Evolutionary conservation across 2,888 invertebrate species (phyloP), one percentile per base, ranked within the genome.

Genomic region (Lottia scabra): DNA sequence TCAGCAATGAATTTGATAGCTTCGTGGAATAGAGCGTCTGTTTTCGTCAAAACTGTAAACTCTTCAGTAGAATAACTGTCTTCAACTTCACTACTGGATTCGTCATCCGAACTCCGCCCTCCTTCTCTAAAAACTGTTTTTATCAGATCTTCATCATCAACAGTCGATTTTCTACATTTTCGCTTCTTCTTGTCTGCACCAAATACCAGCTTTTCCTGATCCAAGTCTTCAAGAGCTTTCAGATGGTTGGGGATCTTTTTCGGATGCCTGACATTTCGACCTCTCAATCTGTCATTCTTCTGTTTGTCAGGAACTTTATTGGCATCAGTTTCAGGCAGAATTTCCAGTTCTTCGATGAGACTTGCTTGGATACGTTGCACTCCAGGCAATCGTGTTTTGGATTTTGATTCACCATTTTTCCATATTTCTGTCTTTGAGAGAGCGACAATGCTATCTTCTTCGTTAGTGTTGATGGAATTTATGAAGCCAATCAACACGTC

Each of bases 361-460:
- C 75, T 72, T 12, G 70, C 69, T 68, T 73, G 79, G n/a, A 78
- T 77, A 67, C 80, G 73, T 64, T 80, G 80, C 12, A 81, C 71
- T 12, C 82, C 82, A 19, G 70, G 69, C 23, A 56, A 56, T 12
- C 56, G 56, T 12, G 56, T 56, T 23, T 56, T 56, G 56, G 6
- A 4, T 2, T 19, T 23, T 8, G 56, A 56, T 13, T 56, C 23
- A 15, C 56, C 56, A 13, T 56, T 19, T 23, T 23, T 19, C 56
- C 56, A 23, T 19, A 56, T 56, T 56, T 56, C 56, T 10, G 23
- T 23, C 23, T 56, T 56, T 10, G 19, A 19, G 10, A 56, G 56
- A 16, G 23, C 56, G 8, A 56, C 19, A 23, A 56, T 23, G 56
- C 56, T 56, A 23, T 56, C 56, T 0, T 10, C 23, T 12, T 56